phyloP scores from a whole-genome alignment of 2,888 invertebrate species.

The Nebria salina region DNA sequence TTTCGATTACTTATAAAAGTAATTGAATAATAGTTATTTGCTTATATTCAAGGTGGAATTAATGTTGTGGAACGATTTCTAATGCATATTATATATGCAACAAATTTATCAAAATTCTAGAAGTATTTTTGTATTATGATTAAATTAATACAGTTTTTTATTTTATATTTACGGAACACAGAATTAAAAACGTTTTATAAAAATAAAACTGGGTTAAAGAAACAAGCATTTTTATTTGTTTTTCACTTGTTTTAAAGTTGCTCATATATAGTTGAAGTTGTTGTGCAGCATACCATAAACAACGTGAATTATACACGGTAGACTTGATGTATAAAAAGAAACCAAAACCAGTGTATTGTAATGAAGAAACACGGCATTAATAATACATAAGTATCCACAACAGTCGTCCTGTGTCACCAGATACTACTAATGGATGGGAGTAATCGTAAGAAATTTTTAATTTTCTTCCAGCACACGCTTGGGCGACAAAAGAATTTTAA shows the following conservation, averaged over 20 bases:
- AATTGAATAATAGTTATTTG: neutral
- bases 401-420: slow-evolving; percentile 24
- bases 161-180: neutral
- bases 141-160: no score
- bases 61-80: neutral
- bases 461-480: slow-evolving; percentile 16
- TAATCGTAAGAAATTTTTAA: slow-evolving; percentile 37
- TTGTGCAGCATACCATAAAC: neutral
- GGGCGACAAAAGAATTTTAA: slow-evolving; percentile 17
- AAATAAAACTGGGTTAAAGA: slow-evolving; percentile 1
- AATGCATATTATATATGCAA: no score
- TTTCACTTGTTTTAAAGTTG: neutral
- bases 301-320: neutral
- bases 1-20: neutral
- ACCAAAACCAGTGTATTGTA: slow-evolving; percentile 20
- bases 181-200: neutral
- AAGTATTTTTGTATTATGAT: no score
- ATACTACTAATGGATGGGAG: slow-evolving; percentile 41
- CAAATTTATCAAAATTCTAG: no score
- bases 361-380: slow-evolving; percentile 29
- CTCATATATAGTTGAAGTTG: neutral
- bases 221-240: neutral
- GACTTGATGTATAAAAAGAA: neutral
- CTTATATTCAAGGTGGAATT: neutral
- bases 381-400: slow-evolving; percentile 27